phyloP scores from a whole-genome alignment of 30 jellyfish, hydroid and myxozoan species.

The Rhopilema esculentum region DNA sequence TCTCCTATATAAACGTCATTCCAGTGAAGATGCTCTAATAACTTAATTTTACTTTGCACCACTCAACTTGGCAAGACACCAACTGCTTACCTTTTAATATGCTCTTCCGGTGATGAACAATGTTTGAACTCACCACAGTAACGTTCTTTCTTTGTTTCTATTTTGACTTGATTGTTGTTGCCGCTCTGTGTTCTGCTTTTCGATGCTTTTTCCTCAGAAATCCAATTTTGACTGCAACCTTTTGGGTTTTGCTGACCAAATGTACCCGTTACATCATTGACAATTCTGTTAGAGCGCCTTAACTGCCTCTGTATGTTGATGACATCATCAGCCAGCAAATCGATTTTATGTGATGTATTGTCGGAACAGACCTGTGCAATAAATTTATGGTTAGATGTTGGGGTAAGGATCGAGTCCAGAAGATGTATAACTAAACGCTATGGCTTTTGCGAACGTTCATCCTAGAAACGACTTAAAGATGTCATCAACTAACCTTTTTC shows the following conservation, averaged over 20 bases:
- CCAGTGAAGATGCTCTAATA: no score
- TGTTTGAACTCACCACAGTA: constrained; percentile 21
- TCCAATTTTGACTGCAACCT: constrained; percentile 21
- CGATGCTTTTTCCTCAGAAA: background rate
- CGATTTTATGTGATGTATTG: constrained; percentile 4
- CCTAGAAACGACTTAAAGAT: background rate
- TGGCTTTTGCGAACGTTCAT: no score
- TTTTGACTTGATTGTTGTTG: background rate
- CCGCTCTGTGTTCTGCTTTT: background rate
- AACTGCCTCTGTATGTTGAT: background rate
- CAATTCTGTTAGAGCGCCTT: background rate
- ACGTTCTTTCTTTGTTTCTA: background rate
- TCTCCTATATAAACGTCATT: no score
- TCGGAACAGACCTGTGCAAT: constrained; percentile 17
- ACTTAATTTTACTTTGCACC: no score
- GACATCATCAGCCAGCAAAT: background rate
- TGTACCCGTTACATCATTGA: background rate
- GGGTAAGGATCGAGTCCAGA: background rate
- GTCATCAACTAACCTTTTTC: background rate
- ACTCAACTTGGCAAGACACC: no score
- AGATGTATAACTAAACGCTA: no score
- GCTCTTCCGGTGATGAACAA: constrained; percentile 25
- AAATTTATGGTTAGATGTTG: background rate
- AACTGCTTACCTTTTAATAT: constrained; percentile 20
- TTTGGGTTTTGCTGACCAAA: background rate